These are phyloP conservation scores for Delphinus delphis DNA, from an alignment of 2,113 vertebrate species.

Conservation along the genomic window DNA sequence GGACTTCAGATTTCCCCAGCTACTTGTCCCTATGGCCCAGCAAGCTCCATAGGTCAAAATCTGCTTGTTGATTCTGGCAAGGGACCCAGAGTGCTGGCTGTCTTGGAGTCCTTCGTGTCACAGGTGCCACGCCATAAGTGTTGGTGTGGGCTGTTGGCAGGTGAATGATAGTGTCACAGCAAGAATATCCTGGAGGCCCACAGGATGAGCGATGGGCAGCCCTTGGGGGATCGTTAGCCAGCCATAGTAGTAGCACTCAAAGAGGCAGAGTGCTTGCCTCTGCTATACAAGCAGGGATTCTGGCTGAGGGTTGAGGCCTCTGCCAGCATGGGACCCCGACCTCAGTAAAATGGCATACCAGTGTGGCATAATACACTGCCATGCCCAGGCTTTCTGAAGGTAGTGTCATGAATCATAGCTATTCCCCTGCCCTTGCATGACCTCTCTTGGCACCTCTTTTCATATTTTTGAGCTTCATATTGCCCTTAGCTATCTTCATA, in stretches of 20 bases:
- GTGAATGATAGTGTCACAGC: background rate
- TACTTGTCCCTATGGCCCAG: background rate
- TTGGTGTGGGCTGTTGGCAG: background rate
- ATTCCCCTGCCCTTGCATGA: background rate
- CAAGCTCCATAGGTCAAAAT: background rate
- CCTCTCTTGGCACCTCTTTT: background rate
- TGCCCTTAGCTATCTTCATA: background rate
- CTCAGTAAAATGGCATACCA: constrained; percentile 7
- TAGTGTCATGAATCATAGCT: background rate
- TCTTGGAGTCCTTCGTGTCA: background rate
- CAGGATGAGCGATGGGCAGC: background rate
- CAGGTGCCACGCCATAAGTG: background rate
- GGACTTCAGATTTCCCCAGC: background rate
- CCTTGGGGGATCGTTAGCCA: background rate
- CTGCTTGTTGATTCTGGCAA: background rate
- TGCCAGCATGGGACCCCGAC: background rate
- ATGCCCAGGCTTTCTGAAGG: constrained; percentile 21
- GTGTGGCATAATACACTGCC: background rate
- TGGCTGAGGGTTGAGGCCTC: background rate
- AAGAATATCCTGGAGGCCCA: background rate
- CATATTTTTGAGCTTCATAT: constrained; percentile 11
- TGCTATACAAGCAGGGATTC: background rate
- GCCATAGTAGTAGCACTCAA: background rate
- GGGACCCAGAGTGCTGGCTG: background rate
- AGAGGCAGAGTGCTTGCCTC: background rate